Evolutionary conservation across 2,797 vertebrate genomes (phyloP), one percentile per base, ranked within the genome.

Genomic region (Bovichtus diacanthus): DNA sequence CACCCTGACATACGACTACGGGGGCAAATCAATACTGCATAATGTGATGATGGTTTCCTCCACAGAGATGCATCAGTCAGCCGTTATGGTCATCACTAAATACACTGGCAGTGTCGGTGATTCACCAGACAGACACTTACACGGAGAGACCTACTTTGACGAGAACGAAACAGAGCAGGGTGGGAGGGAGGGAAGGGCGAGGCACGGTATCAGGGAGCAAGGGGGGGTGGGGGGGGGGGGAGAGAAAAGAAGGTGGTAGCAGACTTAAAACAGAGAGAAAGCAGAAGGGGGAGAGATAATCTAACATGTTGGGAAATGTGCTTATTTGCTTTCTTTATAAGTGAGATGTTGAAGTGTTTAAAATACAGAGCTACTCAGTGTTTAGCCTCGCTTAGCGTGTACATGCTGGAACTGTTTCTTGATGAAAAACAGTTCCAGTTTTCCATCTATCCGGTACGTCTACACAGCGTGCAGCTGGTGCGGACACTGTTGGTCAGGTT

Each of bases 61-160:
- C 64, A 66, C 43, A 70, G 81, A 89, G 79, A 83, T 76, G 85
- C 84, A 88, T 86, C 87, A 74, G 87, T 91, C 88, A 86, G 88
- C 87, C 77, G 68, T 71, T 86, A 77, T 56, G 82, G 86, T 75
- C 86, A 77, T 78, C 80, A 41, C 85, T 87, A 91, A 91, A 84
- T 76, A 80, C 72, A 54, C 86, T 55, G 82, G 73, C 83, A 56
- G 75, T 60, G 81, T 81, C 84, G 80, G 84, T 83, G 85, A 90
- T 89, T 89, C 90, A 88, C 91, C 90, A 81, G 70, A 77, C 72
- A 65, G 74, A 82, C 85, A 81, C 74, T 67, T 88, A 90, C 82
- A 87, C 72, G 2, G 12, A 76, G 72, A 87, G 82, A 87, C 68
- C 78, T 61, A 87, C 87, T 85, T 83, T 88, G 80, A 81, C 62